These are phyloP conservation scores for Onychostoma macrolepis DNA, from an alignment of 2,113 vertebrate species.

Conservation along the genomic window DNA sequence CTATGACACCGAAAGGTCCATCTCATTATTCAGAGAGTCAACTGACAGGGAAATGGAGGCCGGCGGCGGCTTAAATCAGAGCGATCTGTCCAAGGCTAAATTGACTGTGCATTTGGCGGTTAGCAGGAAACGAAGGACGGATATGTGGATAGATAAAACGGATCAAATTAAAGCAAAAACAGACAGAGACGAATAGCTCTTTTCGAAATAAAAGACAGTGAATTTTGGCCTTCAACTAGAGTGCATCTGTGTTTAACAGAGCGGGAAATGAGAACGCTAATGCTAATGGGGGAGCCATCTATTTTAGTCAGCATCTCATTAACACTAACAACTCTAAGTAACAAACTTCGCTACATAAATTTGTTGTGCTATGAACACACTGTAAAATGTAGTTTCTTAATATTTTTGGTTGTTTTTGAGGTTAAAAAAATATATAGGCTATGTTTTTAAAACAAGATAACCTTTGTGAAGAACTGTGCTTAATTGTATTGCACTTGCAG, in stretches of 20 bases:
- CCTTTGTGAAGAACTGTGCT: neutral
- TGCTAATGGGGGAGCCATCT: neutral
- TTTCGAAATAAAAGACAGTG: neutral
- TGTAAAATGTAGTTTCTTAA: neutral
- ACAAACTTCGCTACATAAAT: neutral
- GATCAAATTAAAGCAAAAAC: neutral
- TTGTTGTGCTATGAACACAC: neutral
- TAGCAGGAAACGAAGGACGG: neutral
- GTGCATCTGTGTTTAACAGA: neutral
- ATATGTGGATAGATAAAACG: neutral
- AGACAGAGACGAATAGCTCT: neutral
- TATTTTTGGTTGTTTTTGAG: neutral
- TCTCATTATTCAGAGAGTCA: slow-evolving; percentile 45
- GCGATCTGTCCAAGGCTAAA: neutral
- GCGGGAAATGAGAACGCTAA: slow-evolving; percentile 1
- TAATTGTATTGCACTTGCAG: neutral
- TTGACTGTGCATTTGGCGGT: slow-evolving; percentile 9
- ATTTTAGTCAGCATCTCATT: neutral
- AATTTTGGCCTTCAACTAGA: neutral
- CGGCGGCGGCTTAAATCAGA: neutral
- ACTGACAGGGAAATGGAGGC: slow-evolving; percentile 25
- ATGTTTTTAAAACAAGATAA: neutral
- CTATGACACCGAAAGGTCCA: neutral
- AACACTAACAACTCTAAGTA: neutral
- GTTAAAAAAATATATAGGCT: neutral